A percentile compares a stretch with the other conserved stretches of the same genome.
Evolutionary conservation across 2,888 invertebrate species (phyloP).

Genomic region (Drosophila setosimentum): DNA sequence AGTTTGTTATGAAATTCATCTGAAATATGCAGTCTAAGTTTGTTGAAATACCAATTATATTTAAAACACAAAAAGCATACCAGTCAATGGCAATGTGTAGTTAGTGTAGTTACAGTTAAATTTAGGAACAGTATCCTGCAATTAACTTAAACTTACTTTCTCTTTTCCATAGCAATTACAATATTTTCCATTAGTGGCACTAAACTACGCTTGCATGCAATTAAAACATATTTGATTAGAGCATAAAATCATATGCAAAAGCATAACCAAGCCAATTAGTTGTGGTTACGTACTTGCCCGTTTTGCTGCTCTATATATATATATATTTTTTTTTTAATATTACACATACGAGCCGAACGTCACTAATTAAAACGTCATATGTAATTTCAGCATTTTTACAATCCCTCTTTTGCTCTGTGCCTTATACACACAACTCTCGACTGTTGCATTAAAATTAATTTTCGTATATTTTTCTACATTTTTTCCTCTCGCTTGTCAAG

Average conservation of each 20-base stretch:
- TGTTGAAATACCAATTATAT: background rate
- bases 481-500: slow-evolving; percentile 70
- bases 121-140: background rate
- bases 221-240: slow-evolving; percentile 47
- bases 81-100: background rate
- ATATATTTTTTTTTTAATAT: slow-evolving; percentile 31
- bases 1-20: background rate
- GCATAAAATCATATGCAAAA: slow-evolving; percentile 31
- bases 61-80: too few species aligned
- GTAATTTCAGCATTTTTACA: slow-evolving; percentile 76
- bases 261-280: slow-evolving; percentile 57
- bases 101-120: background rate
- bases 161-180: background rate
- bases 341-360: slow-evolving; percentile 48
- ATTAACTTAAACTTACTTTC: background rate
- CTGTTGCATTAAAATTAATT: slow-evolving; percentile 82
- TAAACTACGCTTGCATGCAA: slow-evolving; percentile 7
- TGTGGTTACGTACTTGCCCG: slow-evolving; percentile 23
- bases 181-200: background rate
- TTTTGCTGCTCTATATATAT: background rate
- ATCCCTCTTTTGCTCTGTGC: slow-evolving; percentile 10
- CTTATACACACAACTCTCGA: slow-evolving; percentile 1
- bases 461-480: slow-evolving; percentile 76
- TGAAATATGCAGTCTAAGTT: background rate
- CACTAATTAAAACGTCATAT: slow-evolving; percentile 82